Evolutionary conservation across 2,113 vertebrate species (phyloP).

Genomic region (Agapornis roseicollis): DNA sequence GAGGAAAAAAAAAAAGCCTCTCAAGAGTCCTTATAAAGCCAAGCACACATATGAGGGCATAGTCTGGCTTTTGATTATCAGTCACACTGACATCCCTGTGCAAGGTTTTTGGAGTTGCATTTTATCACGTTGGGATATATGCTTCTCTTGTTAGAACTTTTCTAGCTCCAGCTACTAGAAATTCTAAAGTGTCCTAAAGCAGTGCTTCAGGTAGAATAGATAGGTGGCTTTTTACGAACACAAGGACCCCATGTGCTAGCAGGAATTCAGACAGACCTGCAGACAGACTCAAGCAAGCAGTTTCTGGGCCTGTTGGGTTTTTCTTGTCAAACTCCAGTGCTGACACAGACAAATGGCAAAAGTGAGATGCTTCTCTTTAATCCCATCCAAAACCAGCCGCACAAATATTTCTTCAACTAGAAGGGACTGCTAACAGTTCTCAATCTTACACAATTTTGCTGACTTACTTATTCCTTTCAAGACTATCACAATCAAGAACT

Average conservation of each 20-base stretch:
- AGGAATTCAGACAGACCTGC: neutral
- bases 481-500: neutral
- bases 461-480: neutral
- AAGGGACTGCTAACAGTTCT: neutral
- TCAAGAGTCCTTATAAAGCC: neutral
- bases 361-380: slow-evolving; percentile 11
- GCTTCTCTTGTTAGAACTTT: neutral
- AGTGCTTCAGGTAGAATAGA: neutral
- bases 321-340: slow-evolving; percentile 1
- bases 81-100: neutral
- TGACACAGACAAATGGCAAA: slow-evolving; percentile 28
- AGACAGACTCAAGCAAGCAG: neutral
- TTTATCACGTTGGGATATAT: neutral
- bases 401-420: neutral
- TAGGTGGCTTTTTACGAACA: neutral
- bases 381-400: neutral
- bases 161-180: neutral
- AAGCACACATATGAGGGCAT: neutral
- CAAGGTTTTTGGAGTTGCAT: neutral
- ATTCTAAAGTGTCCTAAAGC: neutral
- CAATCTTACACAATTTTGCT: neutral
- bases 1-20: neutral
- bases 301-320: slow-evolving; percentile 2
- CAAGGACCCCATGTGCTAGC: neutral
- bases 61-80: neutral